Evolutionary conservation across 2,797 vertebrate genomes (phyloP).

Genomic region (Borostomias antarcticus): DNA sequence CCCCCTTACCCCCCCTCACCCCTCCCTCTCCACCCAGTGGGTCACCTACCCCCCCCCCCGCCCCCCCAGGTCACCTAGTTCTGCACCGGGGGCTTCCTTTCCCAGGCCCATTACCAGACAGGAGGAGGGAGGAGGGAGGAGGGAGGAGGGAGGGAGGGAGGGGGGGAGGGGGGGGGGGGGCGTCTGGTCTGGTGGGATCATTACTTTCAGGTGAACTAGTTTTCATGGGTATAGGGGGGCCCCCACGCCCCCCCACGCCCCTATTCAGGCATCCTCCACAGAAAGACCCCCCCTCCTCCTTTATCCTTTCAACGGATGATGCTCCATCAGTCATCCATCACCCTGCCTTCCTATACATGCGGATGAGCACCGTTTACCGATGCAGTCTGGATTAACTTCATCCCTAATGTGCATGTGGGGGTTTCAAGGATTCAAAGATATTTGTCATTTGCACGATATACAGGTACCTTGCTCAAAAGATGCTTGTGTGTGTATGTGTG

Average conservation of each 20-base stretch:
- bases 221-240: conserved; percentile 82
- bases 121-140: conserved; percentile 55
- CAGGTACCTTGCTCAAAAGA: too few species aligned
- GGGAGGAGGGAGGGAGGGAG: conserved; percentile 23
- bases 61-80: conserved; percentile 94
- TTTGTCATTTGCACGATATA: too few species aligned
- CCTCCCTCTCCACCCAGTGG: conserved; percentile 24
- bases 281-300: conserved; percentile 74
- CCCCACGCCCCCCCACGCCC: conserved; percentile 72
- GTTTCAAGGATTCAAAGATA: too few species aligned
- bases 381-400: too few species aligned
- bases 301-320: too few species aligned
- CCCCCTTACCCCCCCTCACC: conserved; percentile 21
- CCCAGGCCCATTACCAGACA: conserved; percentile 80
- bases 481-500: too few species aligned
- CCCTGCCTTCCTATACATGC: too few species aligned
- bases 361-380: too few species aligned
- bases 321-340: too few species aligned
- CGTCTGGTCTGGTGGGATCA: conserved; percentile 83
- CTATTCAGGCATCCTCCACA: conserved; percentile 42
- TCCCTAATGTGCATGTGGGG: too few species aligned
- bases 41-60: conserved; percentile 84
- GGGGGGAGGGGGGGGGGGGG: conserved; percentile 47
- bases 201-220: conserved; percentile 96
- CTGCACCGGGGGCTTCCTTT: conserved; percentile 88